These are phyloP conservation scores for Steinernema hermaphroditum DNA, from an alignment of 2,888 invertebrate species.

Conservation along the genomic window DNA sequence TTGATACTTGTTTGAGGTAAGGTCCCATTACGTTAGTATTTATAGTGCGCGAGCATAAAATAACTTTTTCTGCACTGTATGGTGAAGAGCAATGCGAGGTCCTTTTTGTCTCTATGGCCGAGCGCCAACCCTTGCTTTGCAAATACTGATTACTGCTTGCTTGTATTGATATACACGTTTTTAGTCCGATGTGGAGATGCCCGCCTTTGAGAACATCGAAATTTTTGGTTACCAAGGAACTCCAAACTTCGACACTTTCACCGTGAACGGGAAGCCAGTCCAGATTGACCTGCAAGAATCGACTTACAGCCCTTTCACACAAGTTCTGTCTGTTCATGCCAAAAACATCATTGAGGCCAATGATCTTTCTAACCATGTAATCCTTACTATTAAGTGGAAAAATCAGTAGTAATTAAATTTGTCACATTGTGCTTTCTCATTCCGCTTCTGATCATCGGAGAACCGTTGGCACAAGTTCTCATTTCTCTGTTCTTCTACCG, in stretches of 20 bases:
- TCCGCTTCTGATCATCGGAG: not conserved
- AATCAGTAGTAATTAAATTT: slow-evolving; percentile 16
- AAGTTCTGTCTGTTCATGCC: not conserved
- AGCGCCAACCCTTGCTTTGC: too few species aligned
- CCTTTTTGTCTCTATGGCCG: too few species aligned
- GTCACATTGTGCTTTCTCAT: not conserved
- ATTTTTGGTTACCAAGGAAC: slow-evolving; percentile 37
- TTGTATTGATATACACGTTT: not conserved
- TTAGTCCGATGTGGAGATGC: slow-evolving; percentile 15
- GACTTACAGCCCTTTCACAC: not conserved
- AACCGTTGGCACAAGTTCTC: not conserved
- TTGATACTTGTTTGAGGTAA: too few species aligned
- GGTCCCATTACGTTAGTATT: too few species aligned
- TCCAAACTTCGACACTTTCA: slow-evolving; percentile 26
- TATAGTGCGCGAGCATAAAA: too few species aligned
- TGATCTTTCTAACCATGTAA: not conserved
- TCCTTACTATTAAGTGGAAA: not conserved
- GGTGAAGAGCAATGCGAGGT: too few species aligned
- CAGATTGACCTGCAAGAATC: not conserved
- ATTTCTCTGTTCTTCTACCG: not conserved
- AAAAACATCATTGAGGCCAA: not conserved
- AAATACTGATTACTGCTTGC: too few species aligned
- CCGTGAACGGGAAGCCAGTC: not conserved
- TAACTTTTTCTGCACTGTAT: too few species aligned
- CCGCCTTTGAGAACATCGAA: slow-evolving; percentile 37